phyloP scores from a whole-genome alignment of 1,140 invertebrate genomes.

The Hypothenemus hampei region DNA sequence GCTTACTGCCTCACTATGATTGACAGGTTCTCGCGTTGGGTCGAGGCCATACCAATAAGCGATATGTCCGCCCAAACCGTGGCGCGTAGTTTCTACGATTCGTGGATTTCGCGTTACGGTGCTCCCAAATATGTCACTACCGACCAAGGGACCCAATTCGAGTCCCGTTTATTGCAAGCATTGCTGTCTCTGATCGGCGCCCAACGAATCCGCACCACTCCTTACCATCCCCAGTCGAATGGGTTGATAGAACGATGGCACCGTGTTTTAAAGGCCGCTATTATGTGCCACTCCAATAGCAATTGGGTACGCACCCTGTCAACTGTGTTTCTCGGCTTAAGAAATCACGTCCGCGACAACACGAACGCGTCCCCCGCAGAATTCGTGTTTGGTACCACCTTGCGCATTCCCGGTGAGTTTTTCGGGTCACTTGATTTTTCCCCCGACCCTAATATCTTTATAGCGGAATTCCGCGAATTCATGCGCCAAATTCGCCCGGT shows the following conservation, averaged over 20 bases:
- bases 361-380: neutral
- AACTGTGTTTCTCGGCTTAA: neutral
- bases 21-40: too few relatives aligned
- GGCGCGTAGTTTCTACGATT: slow-evolving; percentile 32
- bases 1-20: too few relatives aligned
- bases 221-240: slow-evolving; percentile 8
- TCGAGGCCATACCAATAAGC: slow-evolving; percentile 42
- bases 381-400: neutral
- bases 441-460: neutral
- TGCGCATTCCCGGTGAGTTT: neutral
- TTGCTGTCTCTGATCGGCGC: neutral
- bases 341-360: neutral
- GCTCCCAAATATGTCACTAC: slow-evolving; percentile 40
- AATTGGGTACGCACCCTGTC: neutral
- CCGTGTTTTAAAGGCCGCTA: neutral
- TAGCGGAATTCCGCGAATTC: too few relatives aligned
- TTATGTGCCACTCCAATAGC: neutral
- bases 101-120: slow-evolving; percentile 44
- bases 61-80: slow-evolving; percentile 43
- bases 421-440: neutral
- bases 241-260: neutral
- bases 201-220: slow-evolving; percentile 1
- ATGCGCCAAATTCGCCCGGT: neutral
- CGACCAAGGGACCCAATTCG: slow-evolving; percentile 46
- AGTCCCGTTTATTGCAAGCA: slow-evolving; percentile 16